Conservation (phyloP, 1,140 invertebrate species). For the Daktulosphaira vitifoliae region DNA sequence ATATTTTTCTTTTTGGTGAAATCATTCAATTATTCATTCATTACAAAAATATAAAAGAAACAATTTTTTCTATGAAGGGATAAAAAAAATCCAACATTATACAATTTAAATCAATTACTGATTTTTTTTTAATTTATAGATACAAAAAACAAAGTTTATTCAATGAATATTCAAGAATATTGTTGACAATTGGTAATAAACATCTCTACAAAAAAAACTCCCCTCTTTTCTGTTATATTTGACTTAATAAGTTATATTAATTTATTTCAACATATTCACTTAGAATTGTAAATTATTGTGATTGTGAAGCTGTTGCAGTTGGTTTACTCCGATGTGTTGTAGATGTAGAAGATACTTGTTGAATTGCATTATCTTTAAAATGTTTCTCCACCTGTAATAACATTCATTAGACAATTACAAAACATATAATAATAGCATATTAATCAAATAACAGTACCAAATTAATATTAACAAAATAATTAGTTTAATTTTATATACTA, state of each 20-base stretch:
- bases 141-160: slow-evolving; percentile 7
- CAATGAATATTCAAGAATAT: slow-evolving; percentile 14
- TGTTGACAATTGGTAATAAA: slow-evolving; percentile 22
- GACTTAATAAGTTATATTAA: slow-evolving; percentile 22
- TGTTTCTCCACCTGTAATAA: slow-evolving; percentile 51
- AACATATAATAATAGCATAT: not conserved
- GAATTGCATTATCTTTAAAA: slow-evolving; percentile 45
- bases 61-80: slow-evolving; percentile 10
- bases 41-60: slow-evolving; percentile 29
- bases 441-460: not conserved
- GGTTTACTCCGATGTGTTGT: slow-evolving; percentile 19
- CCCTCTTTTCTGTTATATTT: slow-evolving; percentile 21
- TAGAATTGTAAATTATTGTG: slow-evolving; percentile 3
- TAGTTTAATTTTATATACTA: too few species aligned
- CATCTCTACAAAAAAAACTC: not conserved
- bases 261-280: slow-evolving; percentile 1
- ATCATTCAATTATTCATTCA: not conserved
- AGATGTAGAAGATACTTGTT: slow-evolving; percentile 19
- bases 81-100: slow-evolving; percentile 17
- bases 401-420: not conserved
- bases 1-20: too few species aligned
- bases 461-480: not conserved
- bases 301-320: not conserved
- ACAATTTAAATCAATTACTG: slow-evolving; percentile 11
- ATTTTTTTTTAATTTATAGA: slow-evolving; percentile 8